Evolutionary conservation across 1,140 invertebrate genomes (phyloP).

Genomic region (Sitophilus oryzae): DNA sequence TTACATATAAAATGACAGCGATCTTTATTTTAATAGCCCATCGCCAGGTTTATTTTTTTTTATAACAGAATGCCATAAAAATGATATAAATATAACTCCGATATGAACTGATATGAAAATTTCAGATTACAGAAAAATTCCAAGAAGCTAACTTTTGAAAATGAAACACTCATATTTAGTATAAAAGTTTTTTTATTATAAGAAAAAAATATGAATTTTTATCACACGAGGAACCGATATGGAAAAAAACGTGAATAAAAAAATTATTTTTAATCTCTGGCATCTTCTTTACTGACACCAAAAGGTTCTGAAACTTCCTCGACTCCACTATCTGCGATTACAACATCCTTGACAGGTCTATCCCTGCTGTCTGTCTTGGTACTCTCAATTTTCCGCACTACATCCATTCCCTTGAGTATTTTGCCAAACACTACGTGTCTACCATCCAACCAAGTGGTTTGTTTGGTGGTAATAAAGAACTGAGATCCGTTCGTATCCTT

Average conservation of each 20-base stretch:
- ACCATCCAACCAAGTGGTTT: slow-evolving; percentile 93
- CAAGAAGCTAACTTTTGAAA: too few species aligned
- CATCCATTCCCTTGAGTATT: slow-evolving; percentile 82
- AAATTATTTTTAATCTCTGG: slow-evolving; percentile 38
- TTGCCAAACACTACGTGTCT: slow-evolving; percentile 98
- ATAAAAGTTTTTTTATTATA: too few species aligned
- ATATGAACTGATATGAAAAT: too few species aligned
- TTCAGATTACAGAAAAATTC: too few species aligned
- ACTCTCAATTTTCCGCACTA: slow-evolving; percentile 81
- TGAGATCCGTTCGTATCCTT: slow-evolving; percentile 98
- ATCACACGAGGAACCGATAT: not conserved
- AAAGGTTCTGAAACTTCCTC: slow-evolving; percentile 70
- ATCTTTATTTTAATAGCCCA: too few species aligned
- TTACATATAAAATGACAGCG: too few species aligned
- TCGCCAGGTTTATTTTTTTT: too few species aligned
- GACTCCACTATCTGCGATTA: slow-evolving; percentile 68
- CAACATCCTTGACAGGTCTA: slow-evolving; percentile 70
- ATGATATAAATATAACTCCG: too few species aligned
- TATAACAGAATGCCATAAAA: too few species aligned
- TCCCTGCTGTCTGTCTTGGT: slow-evolving; percentile 68
- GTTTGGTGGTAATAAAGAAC: slow-evolving; percentile 92
- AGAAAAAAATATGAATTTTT: too few species aligned
- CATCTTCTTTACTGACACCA: slow-evolving; percentile 74
- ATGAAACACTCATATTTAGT: too few species aligned
- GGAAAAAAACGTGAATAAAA: not conserved